Evolutionary conservation across 2,888 invertebrate species (phyloP).

Genomic region (Drosophila gaucha): DNA sequence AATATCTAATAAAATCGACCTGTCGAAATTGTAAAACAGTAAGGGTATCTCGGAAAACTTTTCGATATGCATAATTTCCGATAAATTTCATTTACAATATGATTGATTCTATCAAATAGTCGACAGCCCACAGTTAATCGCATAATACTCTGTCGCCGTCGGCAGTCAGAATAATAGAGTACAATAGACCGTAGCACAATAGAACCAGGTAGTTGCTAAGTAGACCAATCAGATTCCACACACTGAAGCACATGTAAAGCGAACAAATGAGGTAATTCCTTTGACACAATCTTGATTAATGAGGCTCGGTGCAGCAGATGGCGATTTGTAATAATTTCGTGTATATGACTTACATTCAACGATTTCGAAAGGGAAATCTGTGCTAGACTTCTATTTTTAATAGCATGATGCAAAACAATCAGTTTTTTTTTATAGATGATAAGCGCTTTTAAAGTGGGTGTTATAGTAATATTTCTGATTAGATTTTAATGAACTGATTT

Average conservation of each 20-base stretch:
- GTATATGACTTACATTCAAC: neutral
- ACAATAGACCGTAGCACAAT: constrained; percentile 33
- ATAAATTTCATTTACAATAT: too few relatives aligned
- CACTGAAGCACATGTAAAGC: constrained; percentile 36
- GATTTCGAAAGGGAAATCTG: constrained; percentile 33
- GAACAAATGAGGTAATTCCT: constrained; percentile 62
- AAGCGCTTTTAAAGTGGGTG: neutral
- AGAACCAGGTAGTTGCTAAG: constrained; percentile 13
- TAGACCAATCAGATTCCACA: constrained; percentile 32
- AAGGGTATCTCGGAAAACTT: too few relatives aligned
- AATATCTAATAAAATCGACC: too few relatives aligned
- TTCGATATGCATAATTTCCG: too few relatives aligned
- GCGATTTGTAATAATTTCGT: constrained; percentile 17
- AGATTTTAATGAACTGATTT: constrained; percentile 13
- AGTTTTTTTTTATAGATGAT: constrained; percentile 8
- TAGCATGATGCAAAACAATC: constrained; percentile 16
- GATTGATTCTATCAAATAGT: neutral
- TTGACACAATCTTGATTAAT: constrained; percentile 77
- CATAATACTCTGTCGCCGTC: constrained; percentile 26
- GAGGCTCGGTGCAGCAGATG: constrained; percentile 14
- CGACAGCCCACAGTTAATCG: constrained; percentile 16
- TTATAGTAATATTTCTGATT: constrained; percentile 10
- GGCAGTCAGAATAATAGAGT: constrained; percentile 28
- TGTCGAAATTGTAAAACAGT: too few relatives aligned
- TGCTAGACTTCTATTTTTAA: constrained; percentile 20